Base-by-base conservation (phyloP, 2,888 invertebrate genomes). In the Trachelus tabidus region DNA sequence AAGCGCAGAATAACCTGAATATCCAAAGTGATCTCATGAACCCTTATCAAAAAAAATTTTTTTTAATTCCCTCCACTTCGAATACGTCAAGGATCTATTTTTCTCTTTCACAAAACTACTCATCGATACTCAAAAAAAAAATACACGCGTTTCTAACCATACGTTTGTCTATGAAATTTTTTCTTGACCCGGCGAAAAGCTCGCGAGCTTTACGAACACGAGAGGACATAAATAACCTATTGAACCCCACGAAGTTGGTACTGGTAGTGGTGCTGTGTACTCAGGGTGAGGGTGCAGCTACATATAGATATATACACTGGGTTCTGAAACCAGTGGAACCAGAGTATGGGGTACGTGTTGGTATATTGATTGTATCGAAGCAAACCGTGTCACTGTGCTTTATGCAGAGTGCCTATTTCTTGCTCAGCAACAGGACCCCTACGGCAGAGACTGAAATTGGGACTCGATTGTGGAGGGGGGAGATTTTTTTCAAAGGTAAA, bases 371-470 rank as follows among this genome's bases (percentile, higher is more conserved):
- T 85, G 82, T 83, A 80, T 81, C 76, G 79, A 79, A 81, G 81
- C 78, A 83, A 85, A 85, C 83, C 83, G 82, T 85, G 86, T 84
- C 85, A 85, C 82, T 82, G 80, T 85, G 82, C 83, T 84, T 84
- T 83, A 83, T 83, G 83, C 82, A 84, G 83, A 85, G 81, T 30
- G 33, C 31, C 71, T 23, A 9, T 33, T 33, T 4, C 71, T 69
- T 9, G 69, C 11, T 3, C 0, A 4, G 30, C 30, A 30, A 4
- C 4, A 40, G 6, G 15, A 6, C 23, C 9, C 23, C 40, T 40
- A 23, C 0, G 40, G 6, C 2, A 40, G 1, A 4, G 6, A 40
- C 40, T 6, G 76, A 81, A 78, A 1, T 9, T 40, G 40, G 75
- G 56, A 23, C 34, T 73, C 74, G 76, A 74, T 68, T 69, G 56